Percentiles rank a stretch among this genome's conserved stretches.
These are phyloP conservation scores for Phalanger gymnotis DNA, from an alignment of 2,797 vertebrate species.

Conservation along the genomic window DNA sequence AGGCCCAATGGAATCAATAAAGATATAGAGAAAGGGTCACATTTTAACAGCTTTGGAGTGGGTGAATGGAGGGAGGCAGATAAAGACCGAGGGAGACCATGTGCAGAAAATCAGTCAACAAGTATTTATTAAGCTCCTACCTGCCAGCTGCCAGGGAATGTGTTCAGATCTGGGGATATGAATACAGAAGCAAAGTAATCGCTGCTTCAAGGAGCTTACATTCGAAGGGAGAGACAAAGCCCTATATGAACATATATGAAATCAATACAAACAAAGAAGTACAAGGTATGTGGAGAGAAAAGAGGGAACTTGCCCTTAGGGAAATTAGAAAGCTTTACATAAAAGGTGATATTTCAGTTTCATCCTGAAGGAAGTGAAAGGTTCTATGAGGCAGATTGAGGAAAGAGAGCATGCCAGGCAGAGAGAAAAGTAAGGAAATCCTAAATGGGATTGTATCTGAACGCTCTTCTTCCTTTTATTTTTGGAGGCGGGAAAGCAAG, in stretches of 20 bases:
- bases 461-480: not conserved
- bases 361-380: not conserved
- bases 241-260: not conserved
- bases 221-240: not conserved
- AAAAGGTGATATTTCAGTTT: not conserved
- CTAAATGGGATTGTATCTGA: not conserved
- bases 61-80: not conserved
- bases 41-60: not conserved
- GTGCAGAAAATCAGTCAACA: not conserved
- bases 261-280: not conserved
- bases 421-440: not conserved
- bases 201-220: not conserved
- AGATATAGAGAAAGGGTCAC: not conserved
- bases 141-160: not conserved
- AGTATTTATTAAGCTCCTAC: not conserved
- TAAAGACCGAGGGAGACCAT: not conserved
- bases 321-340: not conserved
- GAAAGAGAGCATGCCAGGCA: not conserved
- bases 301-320: not conserved
- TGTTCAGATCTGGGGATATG: not conserved
- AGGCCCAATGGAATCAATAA: not conserved
- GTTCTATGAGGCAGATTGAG: not conserved
- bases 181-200: not conserved
- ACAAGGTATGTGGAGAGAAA: not conserved
- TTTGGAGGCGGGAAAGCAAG: too few relatives aligned